phyloP scores from a whole-genome alignment of 2,888 invertebrate species.

The Syrphus vitripennis region DNA sequence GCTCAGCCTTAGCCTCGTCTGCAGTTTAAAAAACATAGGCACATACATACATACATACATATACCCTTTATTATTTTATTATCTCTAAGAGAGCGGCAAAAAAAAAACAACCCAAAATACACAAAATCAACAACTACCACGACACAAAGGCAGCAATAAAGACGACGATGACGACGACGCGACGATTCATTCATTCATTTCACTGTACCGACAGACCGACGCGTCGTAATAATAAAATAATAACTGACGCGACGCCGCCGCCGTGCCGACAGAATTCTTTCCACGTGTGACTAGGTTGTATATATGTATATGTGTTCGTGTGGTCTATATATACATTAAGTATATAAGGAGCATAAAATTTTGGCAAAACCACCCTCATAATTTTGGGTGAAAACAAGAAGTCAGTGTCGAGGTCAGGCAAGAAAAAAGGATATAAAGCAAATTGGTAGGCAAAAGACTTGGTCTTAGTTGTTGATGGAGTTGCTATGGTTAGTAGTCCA shows the following conservation, averaged over 20 bases:
- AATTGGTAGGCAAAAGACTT: neutral
- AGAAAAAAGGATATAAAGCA: conserved; percentile 8
- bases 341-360: conserved; percentile 1
- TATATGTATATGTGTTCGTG: neutral
- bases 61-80: too few relatives aligned
- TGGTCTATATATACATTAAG: neutral
- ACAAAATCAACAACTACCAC: conserved; percentile 25
- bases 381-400: conserved; percentile 23
- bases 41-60: too few relatives aligned
- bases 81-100: conserved; percentile 41
- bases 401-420: neutral
- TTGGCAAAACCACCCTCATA: conserved; percentile 37
- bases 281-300: conserved; percentile 12
- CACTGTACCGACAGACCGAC: neutral
- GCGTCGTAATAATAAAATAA: too few relatives aligned
- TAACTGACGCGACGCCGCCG: too few relatives aligned
- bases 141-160: neutral
- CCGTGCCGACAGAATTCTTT: conserved; percentile 39
- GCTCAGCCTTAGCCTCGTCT: neutral
- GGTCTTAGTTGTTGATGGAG: neutral
- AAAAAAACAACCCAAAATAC: conserved; percentile 9
- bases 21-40: too few relatives aligned
- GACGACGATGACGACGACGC: neutral
- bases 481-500: neutral
- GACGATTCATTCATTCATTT: conserved; percentile 64